Evolutionary conservation across 2,113 vertebrate genomes (phyloP).

Genomic region (Phrynosoma platyrhinos): DNA sequence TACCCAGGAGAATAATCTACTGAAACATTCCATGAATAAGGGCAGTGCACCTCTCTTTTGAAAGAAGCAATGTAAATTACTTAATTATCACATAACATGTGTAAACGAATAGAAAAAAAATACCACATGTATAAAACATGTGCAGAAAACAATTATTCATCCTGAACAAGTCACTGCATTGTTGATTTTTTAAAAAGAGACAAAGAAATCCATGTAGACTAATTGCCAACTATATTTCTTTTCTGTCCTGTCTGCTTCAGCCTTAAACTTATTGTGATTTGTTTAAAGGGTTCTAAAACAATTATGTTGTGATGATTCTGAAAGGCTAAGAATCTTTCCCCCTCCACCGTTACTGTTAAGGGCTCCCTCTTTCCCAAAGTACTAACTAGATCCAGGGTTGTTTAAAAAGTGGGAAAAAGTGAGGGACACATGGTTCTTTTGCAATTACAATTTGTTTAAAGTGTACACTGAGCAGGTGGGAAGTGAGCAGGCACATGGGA

Average conservation of each 20-base stretch:
- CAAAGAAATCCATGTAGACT: constrained; percentile 50
- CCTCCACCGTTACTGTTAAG: background rate
- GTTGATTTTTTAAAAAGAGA: constrained; percentile 42
- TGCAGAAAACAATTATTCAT: constrained; percentile 54
- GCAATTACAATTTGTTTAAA: background rate
- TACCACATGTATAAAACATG: constrained; percentile 70
- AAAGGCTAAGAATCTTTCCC: background rate
- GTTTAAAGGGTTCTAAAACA: constrained; percentile 5
- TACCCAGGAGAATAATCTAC: constrained; percentile 12
- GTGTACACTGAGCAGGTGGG: background rate
- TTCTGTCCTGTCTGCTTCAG: constrained; percentile 42
- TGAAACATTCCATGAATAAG: constrained; percentile 56
- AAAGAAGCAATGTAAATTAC: constrained; percentile 68
- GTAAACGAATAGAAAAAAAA: constrained; percentile 47
- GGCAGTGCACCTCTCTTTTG: constrained; percentile 60
- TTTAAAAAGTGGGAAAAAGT: background rate
- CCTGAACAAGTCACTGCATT: constrained; percentile 46
- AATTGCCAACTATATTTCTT: constrained; percentile 55
- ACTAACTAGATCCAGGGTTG: background rate
- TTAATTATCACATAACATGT: constrained; percentile 64
- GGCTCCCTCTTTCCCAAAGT: background rate
- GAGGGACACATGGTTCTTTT: background rate
- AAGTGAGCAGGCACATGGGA: background rate
- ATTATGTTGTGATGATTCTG: background rate
- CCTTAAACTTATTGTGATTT: constrained; percentile 20